Evolutionary conservation across 1,140 invertebrate species (phyloP).

Genomic region (Triops cancriformis): DNA sequence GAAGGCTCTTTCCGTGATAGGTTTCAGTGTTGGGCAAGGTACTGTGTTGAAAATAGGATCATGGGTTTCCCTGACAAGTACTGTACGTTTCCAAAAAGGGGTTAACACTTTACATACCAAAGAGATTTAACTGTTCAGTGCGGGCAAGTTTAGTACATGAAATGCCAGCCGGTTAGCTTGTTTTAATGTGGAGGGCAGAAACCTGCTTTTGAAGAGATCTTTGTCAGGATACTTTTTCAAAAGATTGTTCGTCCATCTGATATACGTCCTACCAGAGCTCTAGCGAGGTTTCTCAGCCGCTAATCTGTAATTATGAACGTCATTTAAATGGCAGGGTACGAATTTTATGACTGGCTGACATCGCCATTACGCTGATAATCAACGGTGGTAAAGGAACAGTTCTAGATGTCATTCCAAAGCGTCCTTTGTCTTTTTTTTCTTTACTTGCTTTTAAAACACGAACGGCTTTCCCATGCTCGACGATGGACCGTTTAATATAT

Average conservation of each 20-base stretch:
- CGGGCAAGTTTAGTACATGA: no score
- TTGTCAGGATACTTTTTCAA: not conserved
- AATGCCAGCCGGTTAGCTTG: not conserved
- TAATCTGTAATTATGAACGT: conserved; percentile 11
- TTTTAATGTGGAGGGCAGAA: not conserved
- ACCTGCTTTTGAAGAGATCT: not conserved
- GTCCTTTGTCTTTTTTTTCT: not conserved
- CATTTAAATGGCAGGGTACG: not conserved
- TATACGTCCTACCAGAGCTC: not conserved
- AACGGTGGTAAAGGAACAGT: not conserved
- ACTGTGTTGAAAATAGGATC: no score
- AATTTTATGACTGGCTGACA: conserved; percentile 5
- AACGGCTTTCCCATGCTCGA: not conserved
- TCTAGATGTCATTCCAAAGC: not conserved
- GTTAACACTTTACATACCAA: no score
- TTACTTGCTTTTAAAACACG: not conserved
- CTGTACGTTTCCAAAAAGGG: no score
- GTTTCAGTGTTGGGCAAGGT: no score
- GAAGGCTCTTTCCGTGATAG: no score
- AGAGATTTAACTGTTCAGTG: no score
- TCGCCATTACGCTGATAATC: not conserved
- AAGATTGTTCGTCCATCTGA: not conserved
- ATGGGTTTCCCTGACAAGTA: no score
- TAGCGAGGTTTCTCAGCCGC: not conserved
- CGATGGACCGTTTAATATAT: not conserved